Base-by-base conservation (phyloP, 1,140 invertebrate genomes). In the Aphaenogaster rudis region DNA sequence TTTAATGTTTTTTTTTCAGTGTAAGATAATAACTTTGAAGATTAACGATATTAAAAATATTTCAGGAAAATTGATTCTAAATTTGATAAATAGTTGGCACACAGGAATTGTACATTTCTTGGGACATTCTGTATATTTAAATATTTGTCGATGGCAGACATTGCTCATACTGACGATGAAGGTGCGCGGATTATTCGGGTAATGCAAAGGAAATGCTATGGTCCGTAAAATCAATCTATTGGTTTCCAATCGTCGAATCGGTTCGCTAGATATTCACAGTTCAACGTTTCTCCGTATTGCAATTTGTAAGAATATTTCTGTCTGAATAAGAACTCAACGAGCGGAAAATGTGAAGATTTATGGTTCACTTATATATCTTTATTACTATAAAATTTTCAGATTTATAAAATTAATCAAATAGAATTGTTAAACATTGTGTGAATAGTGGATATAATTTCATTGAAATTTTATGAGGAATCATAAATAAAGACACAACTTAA, bases 221-320 rank as follows among this genome's bases (percentile, higher is more conserved):
- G 69, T 54, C n/a, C 48, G 64, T 81, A 28, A 81, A 81, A 81
- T 69, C 61, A 39, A 57, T 81, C n/a, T 54, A 81, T 81, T 21
- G 78, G 42, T 54, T 81, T 69, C 36, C 64, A 69, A 81, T 81
- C 28, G 8, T 78, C 45, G 59, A 8, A 13, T 78, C 45, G 59
- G 13, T 11, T 45, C 45, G 13, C 48, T 3, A 28, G 48, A 81
- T 69, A 42, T 54, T 11, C 50, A 21, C 9, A 69, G 15, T 69
- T 57, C 33, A n/a, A 36, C n/a, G 7, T 21, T 45, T 33, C 7
- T 54, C 8, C 63, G 15, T 57, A 69, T 81, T 39, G 13, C 17
- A 42, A 64, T 15, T 21, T 52, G 45, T 17, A n/a, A 52, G 48
- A 67, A 80, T 48, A 69, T 54, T 69, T 81, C 50, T 45, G 42